Conservation (phyloP, 2,888 invertebrate species). For the Calameuta filiformis region DNA sequence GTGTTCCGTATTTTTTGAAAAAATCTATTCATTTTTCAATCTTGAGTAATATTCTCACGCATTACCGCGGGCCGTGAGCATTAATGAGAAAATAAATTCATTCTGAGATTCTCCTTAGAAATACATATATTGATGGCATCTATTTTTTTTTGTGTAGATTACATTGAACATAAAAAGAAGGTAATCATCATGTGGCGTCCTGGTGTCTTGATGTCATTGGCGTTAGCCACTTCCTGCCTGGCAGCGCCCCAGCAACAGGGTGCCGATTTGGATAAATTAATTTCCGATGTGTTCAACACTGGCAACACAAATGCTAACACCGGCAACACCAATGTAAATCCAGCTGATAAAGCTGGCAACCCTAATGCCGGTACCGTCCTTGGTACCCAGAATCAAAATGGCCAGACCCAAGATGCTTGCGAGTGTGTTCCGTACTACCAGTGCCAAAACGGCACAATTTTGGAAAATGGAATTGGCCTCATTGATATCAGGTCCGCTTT, state of each 20-base stretch:
- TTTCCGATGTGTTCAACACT: conserved; percentile 3
- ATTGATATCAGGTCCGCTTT: conserved; percentile 77
- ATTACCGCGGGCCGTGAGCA: no score
- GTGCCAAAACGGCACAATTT: conserved; percentile 75
- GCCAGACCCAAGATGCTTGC: conserved; percentile 61
- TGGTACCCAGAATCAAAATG: conserved; percentile 20
- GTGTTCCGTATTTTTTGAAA: no score
- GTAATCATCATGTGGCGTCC: conserved; percentile 56
- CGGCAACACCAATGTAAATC: not conserved
- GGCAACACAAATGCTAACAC: not conserved
- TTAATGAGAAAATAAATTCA: no score
- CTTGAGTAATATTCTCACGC: no score
- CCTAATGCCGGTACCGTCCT: conserved; percentile 14
- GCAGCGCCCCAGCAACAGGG: conserved; percentile 31
- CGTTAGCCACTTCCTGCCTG: conserved; percentile 34
- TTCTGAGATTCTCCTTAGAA: no score
- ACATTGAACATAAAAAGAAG: no score
- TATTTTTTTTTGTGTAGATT: no score
- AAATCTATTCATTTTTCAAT: no score
- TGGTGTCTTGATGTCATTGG: conserved; percentile 95
- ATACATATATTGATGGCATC: no score
- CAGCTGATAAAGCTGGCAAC: not conserved
- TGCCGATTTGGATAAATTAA: conserved; percentile 8
- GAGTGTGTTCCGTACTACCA: conserved; percentile 83
- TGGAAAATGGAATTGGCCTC: conserved; percentile 77